phyloP scores from a whole-genome alignment of 2,888 invertebrate genomes.

The Heliconius sara region DNA sequence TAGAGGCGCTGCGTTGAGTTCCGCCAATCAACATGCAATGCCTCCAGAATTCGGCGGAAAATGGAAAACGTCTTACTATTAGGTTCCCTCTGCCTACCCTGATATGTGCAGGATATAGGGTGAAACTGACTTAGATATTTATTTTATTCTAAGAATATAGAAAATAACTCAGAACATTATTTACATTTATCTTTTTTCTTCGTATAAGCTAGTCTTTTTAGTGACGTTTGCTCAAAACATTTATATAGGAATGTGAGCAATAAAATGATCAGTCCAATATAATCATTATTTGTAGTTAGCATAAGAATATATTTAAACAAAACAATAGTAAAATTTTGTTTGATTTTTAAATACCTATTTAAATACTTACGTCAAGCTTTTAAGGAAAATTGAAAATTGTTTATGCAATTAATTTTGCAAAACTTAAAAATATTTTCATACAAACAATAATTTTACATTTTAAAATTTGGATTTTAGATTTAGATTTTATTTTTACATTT shows the following conservation, averaged over 20 bases:
- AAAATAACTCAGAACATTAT: background rate
- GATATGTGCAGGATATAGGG: background rate
- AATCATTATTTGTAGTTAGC: background rate
- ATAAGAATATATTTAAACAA: constrained; percentile 5
- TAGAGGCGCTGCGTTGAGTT: too few relatives aligned
- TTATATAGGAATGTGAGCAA: background rate
- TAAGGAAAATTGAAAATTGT: constrained; percentile 2
- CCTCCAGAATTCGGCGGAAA: too few relatives aligned
- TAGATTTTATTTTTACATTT: too few relatives aligned
- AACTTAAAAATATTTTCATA: background rate
- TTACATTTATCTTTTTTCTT: background rate
- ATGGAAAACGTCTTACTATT: too few relatives aligned
- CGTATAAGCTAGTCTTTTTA: background rate
- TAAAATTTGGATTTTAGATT: background rate
- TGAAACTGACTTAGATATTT: background rate
- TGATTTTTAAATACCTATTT: background rate
- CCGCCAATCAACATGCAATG: too few relatives aligned
- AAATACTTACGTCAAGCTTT: background rate
- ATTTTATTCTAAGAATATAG: background rate
- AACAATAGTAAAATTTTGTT: background rate
- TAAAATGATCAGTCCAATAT: background rate
- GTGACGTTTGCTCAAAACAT: background rate
- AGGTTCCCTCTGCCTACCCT: too few relatives aligned
- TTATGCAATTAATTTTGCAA: background rate
- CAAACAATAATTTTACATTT: background rate